phyloP scores from a whole-genome alignment of 2,113 vertebrate species.

The Psilopsiagon aymara region DNA sequence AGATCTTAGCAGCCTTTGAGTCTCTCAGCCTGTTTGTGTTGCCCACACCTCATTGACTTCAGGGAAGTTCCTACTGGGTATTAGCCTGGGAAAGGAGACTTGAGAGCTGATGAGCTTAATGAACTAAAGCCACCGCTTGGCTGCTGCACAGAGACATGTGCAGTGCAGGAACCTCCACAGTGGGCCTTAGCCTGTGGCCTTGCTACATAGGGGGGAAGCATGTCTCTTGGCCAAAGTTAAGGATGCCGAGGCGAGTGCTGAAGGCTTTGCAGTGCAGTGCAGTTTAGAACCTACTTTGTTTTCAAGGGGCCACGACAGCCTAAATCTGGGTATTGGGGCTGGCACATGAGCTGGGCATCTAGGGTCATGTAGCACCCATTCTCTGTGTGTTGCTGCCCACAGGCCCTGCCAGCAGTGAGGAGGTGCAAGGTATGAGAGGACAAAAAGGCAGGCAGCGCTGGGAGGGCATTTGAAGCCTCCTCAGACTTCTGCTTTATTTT shows the following conservation, averaged over 20 bases:
- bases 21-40: background rate
- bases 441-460: background rate
- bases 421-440: background rate
- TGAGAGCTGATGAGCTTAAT: background rate
- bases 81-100: conserved; percentile 22
- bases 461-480: background rate
- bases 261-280: background rate
- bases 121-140: background rate
- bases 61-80: conserved; percentile 27
- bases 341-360: accelerated
- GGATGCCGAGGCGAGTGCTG: accelerated
- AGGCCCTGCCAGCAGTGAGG: background rate
- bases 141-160: background rate
- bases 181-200: background rate
- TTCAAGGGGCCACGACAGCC: background rate
- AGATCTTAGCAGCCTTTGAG: background rate
- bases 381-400: background rate
- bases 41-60: background rate
- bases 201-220: accelerated
- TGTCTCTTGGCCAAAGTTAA: background rate
- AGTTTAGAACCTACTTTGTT: background rate
- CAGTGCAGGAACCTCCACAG: accelerated
- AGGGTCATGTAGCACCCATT: background rate
- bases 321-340: background rate
- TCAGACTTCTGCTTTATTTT: background rate